Conservation (phyloP, 2,113 vertebrate species). For the Oryzias melastigma region DNA sequence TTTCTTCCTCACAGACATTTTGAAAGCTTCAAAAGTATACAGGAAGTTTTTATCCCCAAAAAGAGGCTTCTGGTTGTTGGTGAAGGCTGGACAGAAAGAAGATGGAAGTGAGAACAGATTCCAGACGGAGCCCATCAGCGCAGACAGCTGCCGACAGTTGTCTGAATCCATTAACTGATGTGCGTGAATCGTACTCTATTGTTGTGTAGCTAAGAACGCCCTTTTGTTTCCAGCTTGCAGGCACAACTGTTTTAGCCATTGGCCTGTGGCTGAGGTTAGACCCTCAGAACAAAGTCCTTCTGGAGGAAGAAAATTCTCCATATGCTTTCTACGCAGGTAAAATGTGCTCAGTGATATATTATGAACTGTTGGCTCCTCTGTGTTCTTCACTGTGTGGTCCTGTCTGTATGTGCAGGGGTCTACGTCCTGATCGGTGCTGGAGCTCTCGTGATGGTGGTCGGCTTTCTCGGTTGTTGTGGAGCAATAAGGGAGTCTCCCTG, state of each 20-base stretch:
- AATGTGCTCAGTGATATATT: conserved; percentile 2
- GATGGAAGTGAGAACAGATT: neutral
- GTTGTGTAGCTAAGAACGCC: neutral
- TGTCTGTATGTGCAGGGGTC: conserved; percentile 77
- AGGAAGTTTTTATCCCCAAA: neutral
- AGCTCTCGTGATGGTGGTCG: conserved; percentile 96
- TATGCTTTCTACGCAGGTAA: conserved; percentile 69
- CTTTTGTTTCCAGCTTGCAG: conserved; percentile 58
- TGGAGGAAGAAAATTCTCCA: conserved; percentile 59
- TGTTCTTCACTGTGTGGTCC: conserved; percentile 1
- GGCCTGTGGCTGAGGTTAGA: conserved; percentile 67
- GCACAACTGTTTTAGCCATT: conserved; percentile 63
- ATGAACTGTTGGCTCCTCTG: neutral
- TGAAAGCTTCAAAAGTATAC: neutral
- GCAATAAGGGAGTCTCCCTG: conserved; percentile 94
- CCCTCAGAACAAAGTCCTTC: conserved; percentile 64
- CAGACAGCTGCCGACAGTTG: conserved; percentile 2
- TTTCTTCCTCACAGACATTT: neutral
- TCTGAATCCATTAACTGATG: conserved; percentile 8
- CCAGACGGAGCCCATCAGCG: conserved; percentile 2
- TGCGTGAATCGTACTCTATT: neutral
- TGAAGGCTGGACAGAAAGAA: neutral
- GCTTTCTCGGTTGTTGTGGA: conserved; percentile 95
- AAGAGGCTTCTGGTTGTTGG: neutral
- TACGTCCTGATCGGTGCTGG: conserved; percentile 93